These are phyloP conservation scores for Pachypanchax playfairii DNA, from an alignment of 2,113 vertebrate species.

Conservation along the genomic window DNA sequence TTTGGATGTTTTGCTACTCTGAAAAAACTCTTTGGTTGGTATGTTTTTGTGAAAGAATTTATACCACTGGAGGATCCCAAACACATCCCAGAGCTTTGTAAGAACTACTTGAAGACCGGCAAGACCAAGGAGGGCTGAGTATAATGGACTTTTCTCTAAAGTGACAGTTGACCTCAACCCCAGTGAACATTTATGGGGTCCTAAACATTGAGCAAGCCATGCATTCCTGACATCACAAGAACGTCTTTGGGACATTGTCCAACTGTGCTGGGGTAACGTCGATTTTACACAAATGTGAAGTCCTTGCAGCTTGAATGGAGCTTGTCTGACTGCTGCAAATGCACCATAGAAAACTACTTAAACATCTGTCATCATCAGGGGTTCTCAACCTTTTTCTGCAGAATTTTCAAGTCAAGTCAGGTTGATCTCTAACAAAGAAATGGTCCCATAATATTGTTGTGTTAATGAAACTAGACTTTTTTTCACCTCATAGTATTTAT, in stretches of 20 bases:
- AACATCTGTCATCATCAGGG: not conserved
- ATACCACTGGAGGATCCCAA: not conserved
- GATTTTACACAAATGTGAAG: constrained; percentile 1
- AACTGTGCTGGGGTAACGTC: not conserved
- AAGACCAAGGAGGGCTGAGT: not conserved
- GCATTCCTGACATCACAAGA: constrained; percentile 18
- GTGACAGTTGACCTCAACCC: constrained; percentile 15
- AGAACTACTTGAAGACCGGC: constrained; percentile 1
- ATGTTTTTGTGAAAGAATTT: not conserved
- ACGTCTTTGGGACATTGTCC: not conserved
- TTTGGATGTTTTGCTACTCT: not conserved
- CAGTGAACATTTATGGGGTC: constrained; percentile 2
- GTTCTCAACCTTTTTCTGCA: no score
- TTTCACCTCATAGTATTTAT: no score
- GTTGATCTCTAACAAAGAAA: no score
- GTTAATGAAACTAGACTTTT: no score
- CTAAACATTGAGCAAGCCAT: not conserved
- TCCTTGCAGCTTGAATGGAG: not conserved
- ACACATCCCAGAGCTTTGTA: constrained; percentile 1
- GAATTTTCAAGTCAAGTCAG: no score
- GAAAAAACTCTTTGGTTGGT: not conserved
- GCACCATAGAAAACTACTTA: not conserved
- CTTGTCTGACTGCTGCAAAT: not conserved
- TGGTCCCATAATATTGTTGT: no score
- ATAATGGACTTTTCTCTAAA: constrained; percentile 9